A percentile compares a stretch with the other conserved stretches of the same genome.
phyloP scores from a whole-genome alignment of 2,113 vertebrate genomes.

The Columba livia region DNA sequence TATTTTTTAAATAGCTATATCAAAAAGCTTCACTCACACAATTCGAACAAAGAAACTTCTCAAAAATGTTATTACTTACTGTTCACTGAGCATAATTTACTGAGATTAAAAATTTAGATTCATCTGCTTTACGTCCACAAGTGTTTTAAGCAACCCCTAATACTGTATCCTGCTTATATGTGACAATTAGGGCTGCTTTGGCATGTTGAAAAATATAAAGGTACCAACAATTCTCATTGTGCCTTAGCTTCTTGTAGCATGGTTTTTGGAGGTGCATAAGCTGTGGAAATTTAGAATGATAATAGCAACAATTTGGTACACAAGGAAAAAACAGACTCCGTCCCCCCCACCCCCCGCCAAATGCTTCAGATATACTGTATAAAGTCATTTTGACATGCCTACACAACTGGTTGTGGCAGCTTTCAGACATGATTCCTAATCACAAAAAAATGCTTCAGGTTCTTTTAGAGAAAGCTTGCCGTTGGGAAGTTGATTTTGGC shows the following conservation, averaged over 20 bases:
- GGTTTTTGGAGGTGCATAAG: constrained; percentile 50
- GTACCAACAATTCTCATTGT: constrained; percentile 40
- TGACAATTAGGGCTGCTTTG: constrained; percentile 60
- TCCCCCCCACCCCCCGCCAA: background rate
- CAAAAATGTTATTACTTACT: constrained; percentile 75
- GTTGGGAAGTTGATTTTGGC: constrained; percentile 88
- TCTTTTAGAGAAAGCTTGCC: constrained; percentile 81
- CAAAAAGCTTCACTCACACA: constrained; percentile 23
- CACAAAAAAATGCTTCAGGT: constrained; percentile 77
- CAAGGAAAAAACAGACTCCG: background rate
- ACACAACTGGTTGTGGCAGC: constrained; percentile 79
- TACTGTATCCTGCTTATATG: constrained; percentile 45
- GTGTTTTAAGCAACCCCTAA: constrained; percentile 55
- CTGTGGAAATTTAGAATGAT: constrained; percentile 56
- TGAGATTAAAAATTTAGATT: constrained; percentile 73
- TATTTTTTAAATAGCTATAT: background rate
- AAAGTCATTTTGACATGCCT: constrained; percentile 83
- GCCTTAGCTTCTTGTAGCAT: constrained; percentile 26
- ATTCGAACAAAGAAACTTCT: constrained; percentile 59
- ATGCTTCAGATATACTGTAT: constrained; percentile 74
- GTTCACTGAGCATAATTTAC: constrained; percentile 70
- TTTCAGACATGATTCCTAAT: constrained; percentile 79
- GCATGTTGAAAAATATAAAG: constrained; percentile 62
- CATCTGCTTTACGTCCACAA: constrained; percentile 68
- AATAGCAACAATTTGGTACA: constrained; percentile 66